A percentile compares a stretch with the other conserved stretches of the same genome.
phyloP scores from a whole-genome alignment of 2,113 vertebrate genomes.

The Raja brachyura region DNA sequence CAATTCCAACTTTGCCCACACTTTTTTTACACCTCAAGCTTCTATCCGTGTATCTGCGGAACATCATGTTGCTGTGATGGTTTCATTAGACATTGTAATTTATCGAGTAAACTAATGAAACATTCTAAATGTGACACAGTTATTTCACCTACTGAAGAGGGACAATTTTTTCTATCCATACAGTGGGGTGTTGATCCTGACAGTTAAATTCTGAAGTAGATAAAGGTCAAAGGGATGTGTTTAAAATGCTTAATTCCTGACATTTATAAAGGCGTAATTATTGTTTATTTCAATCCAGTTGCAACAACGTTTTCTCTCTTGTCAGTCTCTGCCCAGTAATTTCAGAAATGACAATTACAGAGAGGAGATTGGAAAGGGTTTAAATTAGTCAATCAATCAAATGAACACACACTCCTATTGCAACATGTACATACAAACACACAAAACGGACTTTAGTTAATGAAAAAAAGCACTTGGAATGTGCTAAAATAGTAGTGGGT shows the following conservation, averaged over 20 bases:
- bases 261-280: background rate
- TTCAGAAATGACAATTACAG: conserved; percentile 10
- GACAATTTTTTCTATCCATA: background rate
- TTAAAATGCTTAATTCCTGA: background rate
- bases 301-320: background rate
- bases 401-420: no score
- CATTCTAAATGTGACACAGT: background rate
- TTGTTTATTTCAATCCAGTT: background rate
- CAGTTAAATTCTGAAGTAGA: background rate
- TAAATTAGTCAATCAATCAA: background rate
- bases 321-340: background rate
- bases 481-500: background rate
- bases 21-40: background rate
- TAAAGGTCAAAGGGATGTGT: background rate
- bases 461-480: background rate
- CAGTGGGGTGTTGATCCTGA: background rate
- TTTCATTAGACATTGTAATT: background rate
- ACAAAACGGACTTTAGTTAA: background rate
- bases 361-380: background rate
- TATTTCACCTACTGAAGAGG: background rate
- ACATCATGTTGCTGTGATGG: background rate
- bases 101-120: background rate
- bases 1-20: background rate
- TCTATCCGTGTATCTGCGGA: background rate
- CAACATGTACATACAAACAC: background rate